Conservation (phyloP, 2,797 vertebrate species). For the Otolemur crassicaudatus region DNA sequence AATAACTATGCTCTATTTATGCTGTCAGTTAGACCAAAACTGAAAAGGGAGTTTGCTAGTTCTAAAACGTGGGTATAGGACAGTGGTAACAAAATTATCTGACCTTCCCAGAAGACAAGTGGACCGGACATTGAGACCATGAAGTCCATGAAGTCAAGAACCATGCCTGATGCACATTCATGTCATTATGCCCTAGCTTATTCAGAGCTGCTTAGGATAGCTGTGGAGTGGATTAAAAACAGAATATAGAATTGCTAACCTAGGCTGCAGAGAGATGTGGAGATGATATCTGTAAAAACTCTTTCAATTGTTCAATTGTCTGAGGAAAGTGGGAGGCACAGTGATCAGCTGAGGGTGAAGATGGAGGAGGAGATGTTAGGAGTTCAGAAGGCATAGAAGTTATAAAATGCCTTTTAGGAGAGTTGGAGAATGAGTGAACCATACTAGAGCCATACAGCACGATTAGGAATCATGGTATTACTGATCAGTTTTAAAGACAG, state of each 20-base stretch:
- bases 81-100: not conserved
- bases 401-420: not conserved
- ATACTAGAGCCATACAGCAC: not conserved
- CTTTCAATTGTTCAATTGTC: not conserved
- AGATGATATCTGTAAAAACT: not conserved
- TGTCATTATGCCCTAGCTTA: not conserved
- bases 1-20: constrained; percentile 64
- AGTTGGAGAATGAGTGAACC: not conserved
- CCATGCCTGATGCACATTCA: not conserved
- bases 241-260: not conserved
- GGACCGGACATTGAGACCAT: not conserved
- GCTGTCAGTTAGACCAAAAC: constrained; percentile 13
- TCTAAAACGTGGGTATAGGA: not conserved
- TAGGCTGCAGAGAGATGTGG: not conserved
- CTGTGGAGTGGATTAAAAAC: not conserved
- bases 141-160: not conserved
- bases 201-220: not conserved
- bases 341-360: not conserved
- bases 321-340: not conserved
- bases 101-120: not conserved
- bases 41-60: constrained; percentile 25
- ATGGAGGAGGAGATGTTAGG: not conserved
- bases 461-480: not conserved
- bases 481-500: not conserved
- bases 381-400: not conserved